Conservation (phyloP, 2,797 vertebrate species). For the Cryptoprocta ferox region DNA sequence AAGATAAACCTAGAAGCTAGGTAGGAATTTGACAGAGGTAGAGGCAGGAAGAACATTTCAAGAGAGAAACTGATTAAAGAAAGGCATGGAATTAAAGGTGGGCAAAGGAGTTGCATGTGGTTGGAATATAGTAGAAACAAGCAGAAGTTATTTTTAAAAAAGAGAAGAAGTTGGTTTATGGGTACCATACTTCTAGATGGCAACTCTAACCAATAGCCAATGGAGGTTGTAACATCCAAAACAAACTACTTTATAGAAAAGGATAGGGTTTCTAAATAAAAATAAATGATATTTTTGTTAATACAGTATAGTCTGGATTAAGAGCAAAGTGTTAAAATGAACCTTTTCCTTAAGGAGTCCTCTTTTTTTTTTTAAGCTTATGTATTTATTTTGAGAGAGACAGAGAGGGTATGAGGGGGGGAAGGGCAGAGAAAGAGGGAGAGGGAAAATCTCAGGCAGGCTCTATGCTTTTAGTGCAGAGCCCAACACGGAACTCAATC, state of each 20-base stretch:
- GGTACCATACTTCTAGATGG: neutral
- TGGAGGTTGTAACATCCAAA: neutral
- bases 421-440: no score
- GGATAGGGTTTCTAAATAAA: neutral
- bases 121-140: neutral
- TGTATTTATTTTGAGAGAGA: no score
- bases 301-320: neutral
- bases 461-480: no score
- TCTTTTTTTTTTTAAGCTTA: neutral
- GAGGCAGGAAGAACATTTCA: neutral
- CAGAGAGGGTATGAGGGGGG: no score
- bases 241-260: neutral
- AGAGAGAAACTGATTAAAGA: neutral
- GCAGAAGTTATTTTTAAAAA: neutral
- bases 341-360: neutral
- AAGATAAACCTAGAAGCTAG: neutral
- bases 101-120: neutral
- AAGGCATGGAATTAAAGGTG: no score
- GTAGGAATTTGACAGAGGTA: neutral
- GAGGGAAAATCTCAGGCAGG: no score
- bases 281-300: neutral
- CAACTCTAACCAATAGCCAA: neutral
- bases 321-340: neutral
- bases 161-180: neutral
- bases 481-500: no score